phyloP scores from a whole-genome alignment of 2,113 vertebrate species.

The Percina caprodes region DNA sequence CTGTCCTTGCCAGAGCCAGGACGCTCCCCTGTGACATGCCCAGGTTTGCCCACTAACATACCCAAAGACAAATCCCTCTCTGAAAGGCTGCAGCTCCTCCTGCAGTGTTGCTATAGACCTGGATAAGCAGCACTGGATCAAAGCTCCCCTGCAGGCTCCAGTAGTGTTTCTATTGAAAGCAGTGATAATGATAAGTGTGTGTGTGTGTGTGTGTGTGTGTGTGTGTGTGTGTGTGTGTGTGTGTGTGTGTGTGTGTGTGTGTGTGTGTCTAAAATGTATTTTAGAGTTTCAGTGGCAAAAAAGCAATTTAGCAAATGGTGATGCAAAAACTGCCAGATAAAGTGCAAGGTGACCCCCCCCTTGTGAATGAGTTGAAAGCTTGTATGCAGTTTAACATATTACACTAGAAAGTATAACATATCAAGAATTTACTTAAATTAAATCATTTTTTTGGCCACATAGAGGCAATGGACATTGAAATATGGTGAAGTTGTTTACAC shows the following conservation, averaged over 20 bases:
- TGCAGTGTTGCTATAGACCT: conserved; percentile 57
- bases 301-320: background rate
- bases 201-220: background rate
- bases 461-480: background rate
- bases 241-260: too few relatives aligned
- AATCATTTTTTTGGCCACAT: background rate
- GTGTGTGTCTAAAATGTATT: background rate
- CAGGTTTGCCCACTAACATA: conserved; percentile 65
- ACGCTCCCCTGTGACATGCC: conserved; percentile 66
- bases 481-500: background rate
- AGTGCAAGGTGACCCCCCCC: background rate
- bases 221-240: too few relatives aligned
- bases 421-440: background rate
- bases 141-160: conserved; percentile 29
- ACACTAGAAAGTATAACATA: background rate
- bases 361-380: background rate
- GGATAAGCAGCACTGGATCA: conserved; percentile 61
- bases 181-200: background rate
- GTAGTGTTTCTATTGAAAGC: conserved; percentile 16
- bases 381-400: background rate
- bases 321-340: background rate
- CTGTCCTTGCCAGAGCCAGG: conserved; percentile 40
- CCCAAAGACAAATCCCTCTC: conserved; percentile 52
- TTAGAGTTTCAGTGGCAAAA: background rate
- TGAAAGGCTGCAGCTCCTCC: conserved; percentile 47